These are phyloP conservation scores for Drosophila athabasca DNA, from an alignment of 1,140 invertebrate species.

Conservation along the genomic window DNA sequence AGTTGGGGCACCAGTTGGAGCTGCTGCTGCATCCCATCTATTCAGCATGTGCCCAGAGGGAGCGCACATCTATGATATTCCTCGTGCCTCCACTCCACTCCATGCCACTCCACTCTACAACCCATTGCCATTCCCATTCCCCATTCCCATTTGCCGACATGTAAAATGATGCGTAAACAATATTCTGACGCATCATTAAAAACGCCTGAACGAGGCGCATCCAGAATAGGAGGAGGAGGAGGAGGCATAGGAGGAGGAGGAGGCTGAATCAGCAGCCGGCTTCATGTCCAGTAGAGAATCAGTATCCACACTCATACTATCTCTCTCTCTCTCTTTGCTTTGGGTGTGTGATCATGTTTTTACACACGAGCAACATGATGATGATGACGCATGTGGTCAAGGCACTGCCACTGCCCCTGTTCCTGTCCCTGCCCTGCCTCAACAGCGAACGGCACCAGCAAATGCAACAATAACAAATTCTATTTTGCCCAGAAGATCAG, in stretches of 20 bases:
- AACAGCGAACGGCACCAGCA: constrained; percentile 34
- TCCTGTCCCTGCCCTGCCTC: constrained; percentile 57
- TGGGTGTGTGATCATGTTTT: constrained; percentile 48
- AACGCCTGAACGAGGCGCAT: constrained; percentile 71
- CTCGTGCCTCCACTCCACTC: constrained; percentile 3
- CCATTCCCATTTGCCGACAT: constrained; percentile 70
- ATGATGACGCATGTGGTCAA: constrained; percentile 72
- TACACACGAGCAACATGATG: constrained; percentile 71
- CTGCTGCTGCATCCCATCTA: constrained; percentile 28
- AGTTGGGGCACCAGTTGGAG: neutral
- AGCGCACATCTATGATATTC: constrained; percentile 31
- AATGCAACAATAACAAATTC: constrained; percentile 76
- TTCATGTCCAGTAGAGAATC: constrained; percentile 58
- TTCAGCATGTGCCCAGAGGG: constrained; percentile 26
- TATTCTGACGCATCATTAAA: constrained; percentile 82
- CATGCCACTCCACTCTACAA: constrained; percentile 9
- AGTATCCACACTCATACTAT: constrained; percentile 1
- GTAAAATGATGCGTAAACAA: constrained; percentile 82
- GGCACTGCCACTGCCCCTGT: neutral
- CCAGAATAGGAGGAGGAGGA: constrained; percentile 6
- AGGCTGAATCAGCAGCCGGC: constrained; percentile 49
- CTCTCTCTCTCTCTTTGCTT: neutral
- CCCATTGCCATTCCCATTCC: constrained; percentile 38
- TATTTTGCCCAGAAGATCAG: constrained; percentile 53
- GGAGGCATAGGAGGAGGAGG: neutral